phyloP scores from a whole-genome alignment of 1,140 invertebrate genomes.

The Nephotettix cincticeps region DNA sequence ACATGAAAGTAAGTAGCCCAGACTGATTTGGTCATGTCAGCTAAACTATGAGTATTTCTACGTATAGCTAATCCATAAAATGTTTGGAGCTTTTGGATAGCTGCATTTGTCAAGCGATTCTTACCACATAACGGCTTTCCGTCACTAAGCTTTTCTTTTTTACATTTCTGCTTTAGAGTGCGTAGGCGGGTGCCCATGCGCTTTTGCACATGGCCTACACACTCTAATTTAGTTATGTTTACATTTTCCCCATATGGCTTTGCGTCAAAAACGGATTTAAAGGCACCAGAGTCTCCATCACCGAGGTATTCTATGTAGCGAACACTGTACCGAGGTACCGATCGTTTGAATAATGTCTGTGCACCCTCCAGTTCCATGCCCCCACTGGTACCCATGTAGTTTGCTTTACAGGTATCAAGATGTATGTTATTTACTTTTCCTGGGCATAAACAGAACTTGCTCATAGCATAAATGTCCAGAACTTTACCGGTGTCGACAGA shows the following conservation, averaged over 20 bases:
- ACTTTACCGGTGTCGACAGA: constrained; percentile 33
- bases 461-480: constrained; percentile 24
- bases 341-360: constrained; percentile 36
- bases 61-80: constrained; percentile 36
- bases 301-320: constrained; percentile 21
- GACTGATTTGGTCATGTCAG: constrained; percentile 29
- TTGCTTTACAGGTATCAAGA: constrained; percentile 19
- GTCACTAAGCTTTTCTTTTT: constrained; percentile 13
- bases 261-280: background rate
- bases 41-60: constrained; percentile 30
- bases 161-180: background rate
- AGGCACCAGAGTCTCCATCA: constrained; percentile 35
- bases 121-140: constrained; percentile 26
- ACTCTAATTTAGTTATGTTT: constrained; percentile 33
- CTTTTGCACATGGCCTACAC: constrained; percentile 35
- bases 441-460: constrained; percentile 30
- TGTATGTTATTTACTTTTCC: constrained; percentile 14
- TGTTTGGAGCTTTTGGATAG: constrained; percentile 33
- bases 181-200: constrained; percentile 28
- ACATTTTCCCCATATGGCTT: constrained; percentile 31
- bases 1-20: constrained; percentile 29
- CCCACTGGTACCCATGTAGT: constrained; percentile 36
- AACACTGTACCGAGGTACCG: constrained; percentile 22
- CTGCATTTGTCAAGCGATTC: constrained; percentile 27
- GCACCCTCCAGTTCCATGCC: constrained; percentile 38